Conservation (phyloP, 1,140 invertebrate genomes). For the Bilobella aurantiaca region DNA sequence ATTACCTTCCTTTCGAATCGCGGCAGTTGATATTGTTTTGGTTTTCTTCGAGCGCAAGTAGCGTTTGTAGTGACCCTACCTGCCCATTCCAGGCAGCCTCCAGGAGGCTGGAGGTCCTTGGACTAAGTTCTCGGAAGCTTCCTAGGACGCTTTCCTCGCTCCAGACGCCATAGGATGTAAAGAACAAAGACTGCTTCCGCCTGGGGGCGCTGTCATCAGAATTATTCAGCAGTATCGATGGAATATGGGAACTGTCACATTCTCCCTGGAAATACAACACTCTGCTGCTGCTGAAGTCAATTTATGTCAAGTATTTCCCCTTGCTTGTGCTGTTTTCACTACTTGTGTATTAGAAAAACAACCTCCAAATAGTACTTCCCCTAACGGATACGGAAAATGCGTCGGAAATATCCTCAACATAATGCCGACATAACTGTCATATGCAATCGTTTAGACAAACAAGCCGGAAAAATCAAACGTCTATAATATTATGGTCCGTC, state of each 20-base stretch:
- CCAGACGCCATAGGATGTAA: conserved; percentile 25
- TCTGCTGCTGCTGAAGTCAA: too few species aligned
- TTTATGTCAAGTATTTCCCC: too few species aligned
- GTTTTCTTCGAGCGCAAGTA: conserved; percentile 6
- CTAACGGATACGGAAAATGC: too few species aligned
- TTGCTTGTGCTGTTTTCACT: too few species aligned
- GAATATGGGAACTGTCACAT: conserved; percentile 20
- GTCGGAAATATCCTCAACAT: too few species aligned
- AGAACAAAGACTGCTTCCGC: conserved; percentile 30
- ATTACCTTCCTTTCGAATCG: conserved; percentile 15
- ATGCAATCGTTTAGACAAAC: too few species aligned
- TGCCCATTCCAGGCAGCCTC: conserved; percentile 30
- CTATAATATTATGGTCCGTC: too few species aligned
- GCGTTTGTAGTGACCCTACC: conserved; percentile 4
- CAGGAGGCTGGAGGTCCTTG: conserved; percentile 13
- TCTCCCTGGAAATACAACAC: conserved; percentile 23
- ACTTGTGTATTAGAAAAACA: too few species aligned
- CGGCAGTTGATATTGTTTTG: conserved; percentile 11
- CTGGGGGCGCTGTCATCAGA: background rate
- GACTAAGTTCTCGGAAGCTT: conserved; percentile 26
- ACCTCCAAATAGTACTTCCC: too few species aligned
- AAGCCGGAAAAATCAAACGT: too few species aligned
- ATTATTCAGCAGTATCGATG: background rate
- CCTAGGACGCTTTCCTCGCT: conserved; percentile 25
- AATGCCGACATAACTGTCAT: too few species aligned